Evolutionary conservation across 2,797 vertebrate species (phyloP).

Genomic region (Huso huso): DNA sequence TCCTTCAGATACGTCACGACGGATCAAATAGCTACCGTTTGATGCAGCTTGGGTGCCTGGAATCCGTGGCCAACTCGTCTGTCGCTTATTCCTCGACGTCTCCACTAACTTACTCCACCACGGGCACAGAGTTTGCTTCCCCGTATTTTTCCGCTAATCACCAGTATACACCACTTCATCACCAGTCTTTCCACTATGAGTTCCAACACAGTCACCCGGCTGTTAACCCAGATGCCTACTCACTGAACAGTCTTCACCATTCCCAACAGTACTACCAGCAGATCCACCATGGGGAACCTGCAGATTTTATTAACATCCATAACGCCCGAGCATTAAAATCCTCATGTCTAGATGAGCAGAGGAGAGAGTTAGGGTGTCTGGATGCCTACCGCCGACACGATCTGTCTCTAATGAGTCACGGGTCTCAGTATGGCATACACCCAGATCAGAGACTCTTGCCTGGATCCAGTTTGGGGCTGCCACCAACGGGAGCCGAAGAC

Average conservation of each 20-base stretch:
- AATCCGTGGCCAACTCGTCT: slow-evolving; percentile 98
- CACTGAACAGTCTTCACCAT: slow-evolving; percentile 89
- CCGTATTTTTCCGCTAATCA: slow-evolving; percentile 97
- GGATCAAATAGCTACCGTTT: slow-evolving; percentile 99
- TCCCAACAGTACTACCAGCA: slow-evolving; percentile 98
- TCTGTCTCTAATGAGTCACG: slow-evolving; percentile 96
- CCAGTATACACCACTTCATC: slow-evolving; percentile 96
- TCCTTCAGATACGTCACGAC: slow-evolving; percentile 97
- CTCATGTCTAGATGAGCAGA: slow-evolving; percentile 95
- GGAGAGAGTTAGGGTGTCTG: slow-evolving; percentile 93
- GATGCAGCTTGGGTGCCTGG: slow-evolving; percentile 98
- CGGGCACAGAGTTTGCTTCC: slow-evolving; percentile 92
- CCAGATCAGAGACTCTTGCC: slow-evolving; percentile 95
- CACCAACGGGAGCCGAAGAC: slow-evolving; percentile 82
- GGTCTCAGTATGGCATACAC: slow-evolving; percentile 96
- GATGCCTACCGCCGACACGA: slow-evolving; percentile 97
- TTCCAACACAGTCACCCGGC: slow-evolving; percentile 98
- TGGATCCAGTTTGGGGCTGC: slow-evolving; percentile 83
- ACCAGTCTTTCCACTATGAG: slow-evolving; percentile 99
- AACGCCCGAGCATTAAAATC: slow-evolving; percentile 95
- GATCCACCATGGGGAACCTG: slow-evolving; percentile 90
- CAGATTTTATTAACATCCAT: slow-evolving; percentile 97
- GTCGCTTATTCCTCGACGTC: slow-evolving; percentile 98
- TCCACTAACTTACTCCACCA: slow-evolving; percentile 92
- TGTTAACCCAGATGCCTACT: slow-evolving; percentile 95